Conservation (phyloP, 2,888 invertebrate species). For the Caenorhabditis japonica region DNA sequence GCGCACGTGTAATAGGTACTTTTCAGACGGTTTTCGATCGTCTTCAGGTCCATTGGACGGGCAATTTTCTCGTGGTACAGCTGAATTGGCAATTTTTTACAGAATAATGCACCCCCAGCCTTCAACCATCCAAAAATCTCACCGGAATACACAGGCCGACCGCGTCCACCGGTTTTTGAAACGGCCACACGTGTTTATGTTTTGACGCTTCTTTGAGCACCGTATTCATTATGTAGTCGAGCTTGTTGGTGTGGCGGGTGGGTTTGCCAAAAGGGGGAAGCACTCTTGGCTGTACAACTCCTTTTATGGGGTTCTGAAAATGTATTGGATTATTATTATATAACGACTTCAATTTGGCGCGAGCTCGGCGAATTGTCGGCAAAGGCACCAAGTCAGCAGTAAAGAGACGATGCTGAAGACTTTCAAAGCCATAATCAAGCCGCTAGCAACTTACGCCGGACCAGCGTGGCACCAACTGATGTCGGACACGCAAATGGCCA, state of each 20-base stretch:
- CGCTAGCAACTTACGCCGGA: too few species aligned
- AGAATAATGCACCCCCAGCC: too few species aligned
- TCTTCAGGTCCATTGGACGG: constrained; percentile 97
- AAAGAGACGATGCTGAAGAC: too few species aligned
- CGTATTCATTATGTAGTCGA: constrained; percentile 91
- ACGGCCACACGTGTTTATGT: constrained; percentile 99
- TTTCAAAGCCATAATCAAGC: too few species aligned
- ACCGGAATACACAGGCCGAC: constrained; percentile 94
- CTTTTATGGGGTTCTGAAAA: constrained; percentile 87
- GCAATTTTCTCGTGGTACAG: constrained; percentile 98
- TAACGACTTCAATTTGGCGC: too few species aligned
- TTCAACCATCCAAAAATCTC: too few species aligned
- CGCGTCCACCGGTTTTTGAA: constrained; percentile 96
- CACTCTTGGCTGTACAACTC: constrained; percentile 88
- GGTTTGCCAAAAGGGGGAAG: constrained; percentile 88
- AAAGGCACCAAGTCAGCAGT: too few species aligned
- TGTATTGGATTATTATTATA: too few species aligned
- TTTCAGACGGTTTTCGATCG: constrained; percentile 94
- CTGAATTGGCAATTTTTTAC: too few species aligned
- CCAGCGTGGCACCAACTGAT: too few species aligned
- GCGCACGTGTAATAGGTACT: constrained; percentile 94
- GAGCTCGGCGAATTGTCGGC: too few species aligned
- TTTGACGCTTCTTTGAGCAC: constrained; percentile 97
- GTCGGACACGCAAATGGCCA: too few species aligned
- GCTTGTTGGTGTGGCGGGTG: constrained; percentile 91